Conservation (phyloP, 2,113 vertebrate genomes). For the Periophthalmus modestus region DNA sequence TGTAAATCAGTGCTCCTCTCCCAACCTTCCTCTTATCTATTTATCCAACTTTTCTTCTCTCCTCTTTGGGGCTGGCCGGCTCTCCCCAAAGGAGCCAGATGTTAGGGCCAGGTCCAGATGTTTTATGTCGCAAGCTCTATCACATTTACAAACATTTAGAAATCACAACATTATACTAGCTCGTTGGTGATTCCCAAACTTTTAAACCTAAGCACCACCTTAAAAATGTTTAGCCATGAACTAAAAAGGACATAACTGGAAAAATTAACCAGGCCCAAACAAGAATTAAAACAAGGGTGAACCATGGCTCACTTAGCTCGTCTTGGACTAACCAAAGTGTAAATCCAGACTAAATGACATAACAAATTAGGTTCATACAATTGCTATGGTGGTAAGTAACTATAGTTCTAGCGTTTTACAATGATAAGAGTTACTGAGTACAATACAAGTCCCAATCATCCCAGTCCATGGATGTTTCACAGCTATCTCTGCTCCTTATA, state of each 20-base stretch:
- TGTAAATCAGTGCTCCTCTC: background rate
- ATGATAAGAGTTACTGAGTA: too few species aligned
- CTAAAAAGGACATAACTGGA: background rate
- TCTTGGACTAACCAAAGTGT: too few species aligned
- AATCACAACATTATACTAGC: background rate
- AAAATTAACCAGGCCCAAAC: too few species aligned
- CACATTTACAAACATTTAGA: conserved; percentile 59
- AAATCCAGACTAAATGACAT: too few species aligned
- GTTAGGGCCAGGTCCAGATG: conserved; percentile 49
- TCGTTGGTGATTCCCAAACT: background rate
- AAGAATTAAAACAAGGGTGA: too few species aligned
- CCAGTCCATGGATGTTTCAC: too few species aligned
- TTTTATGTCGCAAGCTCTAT: conserved; percentile 46
- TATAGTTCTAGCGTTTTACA: too few species aligned
- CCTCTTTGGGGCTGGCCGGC: conserved; percentile 15
- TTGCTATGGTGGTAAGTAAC: too few species aligned
- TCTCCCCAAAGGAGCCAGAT: conserved; percentile 52
- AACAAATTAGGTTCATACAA: too few species aligned
- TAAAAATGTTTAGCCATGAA: background rate
- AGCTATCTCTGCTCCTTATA: too few species aligned
- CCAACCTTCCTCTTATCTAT: background rate
- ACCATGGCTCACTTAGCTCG: too few species aligned
- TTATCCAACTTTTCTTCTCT: conserved; percentile 11
- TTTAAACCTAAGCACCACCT: background rate
- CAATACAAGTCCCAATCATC: too few species aligned